Conservation (phyloP, 2,113 vertebrate genomes). For the Catharus minimus region DNA sequence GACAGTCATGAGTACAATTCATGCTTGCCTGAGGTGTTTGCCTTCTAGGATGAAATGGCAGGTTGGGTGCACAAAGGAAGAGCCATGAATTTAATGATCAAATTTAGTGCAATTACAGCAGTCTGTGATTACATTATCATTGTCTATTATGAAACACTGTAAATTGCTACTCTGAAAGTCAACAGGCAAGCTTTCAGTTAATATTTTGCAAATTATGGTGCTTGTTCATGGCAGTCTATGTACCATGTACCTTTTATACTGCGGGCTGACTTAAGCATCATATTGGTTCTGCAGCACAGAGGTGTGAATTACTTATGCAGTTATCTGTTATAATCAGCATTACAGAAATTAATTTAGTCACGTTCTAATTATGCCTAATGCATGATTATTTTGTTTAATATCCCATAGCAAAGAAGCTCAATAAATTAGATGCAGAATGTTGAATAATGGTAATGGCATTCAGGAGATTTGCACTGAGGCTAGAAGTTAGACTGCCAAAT, state of each 20-base stretch:
- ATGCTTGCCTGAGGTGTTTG: neutral
- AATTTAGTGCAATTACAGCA: neutral
- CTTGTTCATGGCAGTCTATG: neutral
- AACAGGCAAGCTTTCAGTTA: neutral
- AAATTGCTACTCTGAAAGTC: neutral
- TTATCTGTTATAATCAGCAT: neutral
- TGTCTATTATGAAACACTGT: neutral
- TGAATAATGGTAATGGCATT: neutral
- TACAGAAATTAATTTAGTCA: slow-evolving; percentile 9
- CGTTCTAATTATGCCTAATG: neutral
- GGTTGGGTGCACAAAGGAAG: neutral
- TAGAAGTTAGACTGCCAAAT: neutral
- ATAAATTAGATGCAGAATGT: neutral
- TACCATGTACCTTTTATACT: neutral
- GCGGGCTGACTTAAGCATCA: neutral
- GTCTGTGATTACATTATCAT: neutral
- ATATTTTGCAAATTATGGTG: neutral
- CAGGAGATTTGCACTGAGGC: neutral
- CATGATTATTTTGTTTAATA: slow-evolving; percentile 25
- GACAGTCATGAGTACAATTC: neutral
- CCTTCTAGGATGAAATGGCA: neutral
- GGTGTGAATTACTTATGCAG: neutral
- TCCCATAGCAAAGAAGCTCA: neutral
- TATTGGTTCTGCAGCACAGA: neutral
- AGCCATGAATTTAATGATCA: neutral